phyloP scores from a whole-genome alignment of 2,113 vertebrate genomes.

The Eudorcas thomsonii region DNA sequence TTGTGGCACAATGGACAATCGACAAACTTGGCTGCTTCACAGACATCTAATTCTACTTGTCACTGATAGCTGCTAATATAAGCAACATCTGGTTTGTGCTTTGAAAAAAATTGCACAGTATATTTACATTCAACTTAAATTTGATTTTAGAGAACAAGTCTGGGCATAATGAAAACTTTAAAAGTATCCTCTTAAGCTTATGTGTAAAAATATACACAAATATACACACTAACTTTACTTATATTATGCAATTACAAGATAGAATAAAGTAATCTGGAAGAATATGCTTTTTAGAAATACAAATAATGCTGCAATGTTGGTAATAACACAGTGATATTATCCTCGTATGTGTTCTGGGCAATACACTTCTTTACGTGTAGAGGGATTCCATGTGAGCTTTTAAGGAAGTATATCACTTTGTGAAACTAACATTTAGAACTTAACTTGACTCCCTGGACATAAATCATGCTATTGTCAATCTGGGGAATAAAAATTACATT shows the following conservation, averaged over 20 bases:
- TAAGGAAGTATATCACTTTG: background rate
- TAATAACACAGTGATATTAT: background rate
- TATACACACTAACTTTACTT: background rate
- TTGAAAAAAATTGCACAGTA: background rate
- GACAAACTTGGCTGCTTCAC: background rate
- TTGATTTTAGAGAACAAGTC: background rate
- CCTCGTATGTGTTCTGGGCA: background rate
- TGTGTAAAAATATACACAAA: background rate
- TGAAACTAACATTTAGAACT: conserved; percentile 17
- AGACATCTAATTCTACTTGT: background rate
- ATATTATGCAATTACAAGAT: background rate
- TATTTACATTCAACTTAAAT: background rate
- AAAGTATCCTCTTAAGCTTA: background rate
- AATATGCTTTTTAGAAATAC: background rate
- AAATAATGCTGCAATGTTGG: background rate
- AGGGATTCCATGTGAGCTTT: background rate
- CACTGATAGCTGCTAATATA: background rate
- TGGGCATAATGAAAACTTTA: background rate
- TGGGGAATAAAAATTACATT: conserved; percentile 37
- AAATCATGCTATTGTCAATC: conserved; percentile 30
- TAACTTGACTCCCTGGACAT: background rate
- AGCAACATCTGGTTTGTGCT: background rate
- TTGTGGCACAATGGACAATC: background rate
- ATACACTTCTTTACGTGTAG: background rate
- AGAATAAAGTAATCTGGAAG: background rate